Conservation (phyloP, 2,888 invertebrate species). For the Strigamia transsilvanica region DNA sequence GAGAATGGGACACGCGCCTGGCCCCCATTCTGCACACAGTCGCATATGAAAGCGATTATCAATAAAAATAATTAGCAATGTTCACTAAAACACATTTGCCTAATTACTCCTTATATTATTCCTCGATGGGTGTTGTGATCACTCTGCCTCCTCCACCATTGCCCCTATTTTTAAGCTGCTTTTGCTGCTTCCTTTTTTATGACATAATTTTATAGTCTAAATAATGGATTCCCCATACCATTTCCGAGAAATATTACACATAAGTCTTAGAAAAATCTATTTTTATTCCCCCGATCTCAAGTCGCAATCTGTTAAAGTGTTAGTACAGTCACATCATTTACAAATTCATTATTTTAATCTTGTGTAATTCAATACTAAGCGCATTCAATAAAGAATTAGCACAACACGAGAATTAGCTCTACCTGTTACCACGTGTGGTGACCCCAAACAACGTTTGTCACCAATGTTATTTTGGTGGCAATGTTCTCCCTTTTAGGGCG, state of each 20-base stretch:
- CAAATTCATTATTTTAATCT: too few relatives aligned
- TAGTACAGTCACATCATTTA: too few relatives aligned
- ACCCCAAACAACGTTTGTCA: too few relatives aligned
- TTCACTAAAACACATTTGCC: constrained; percentile 30
- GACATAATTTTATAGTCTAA: constrained; percentile 18
- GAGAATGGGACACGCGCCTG: constrained; percentile 26
- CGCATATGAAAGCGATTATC: constrained; percentile 10
- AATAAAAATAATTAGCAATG: constrained; percentile 30
- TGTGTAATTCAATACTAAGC: too few relatives aligned
- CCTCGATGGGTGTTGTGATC: constrained; percentile 25
- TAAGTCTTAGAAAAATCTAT: constrained; percentile 3
- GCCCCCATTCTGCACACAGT: constrained; percentile 24
- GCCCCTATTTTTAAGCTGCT: background rate
- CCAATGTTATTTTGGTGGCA: too few relatives aligned
- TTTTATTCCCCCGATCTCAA: background rate
- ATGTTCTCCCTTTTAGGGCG: too few relatives aligned
- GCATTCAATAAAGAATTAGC: too few relatives aligned
- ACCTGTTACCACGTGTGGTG: too few relatives aligned
- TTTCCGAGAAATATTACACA: constrained; percentile 6
- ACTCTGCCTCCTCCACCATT: background rate
- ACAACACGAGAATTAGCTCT: too few relatives aligned
- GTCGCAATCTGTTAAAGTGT: constrained; percentile 6
- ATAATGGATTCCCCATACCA: constrained; percentile 17
- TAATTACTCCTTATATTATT: constrained; percentile 6
- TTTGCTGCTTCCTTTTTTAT: background rate